Base-by-base conservation (phyloP, 2,797 vertebrate species). In the Trachurus trachurus region DNA sequence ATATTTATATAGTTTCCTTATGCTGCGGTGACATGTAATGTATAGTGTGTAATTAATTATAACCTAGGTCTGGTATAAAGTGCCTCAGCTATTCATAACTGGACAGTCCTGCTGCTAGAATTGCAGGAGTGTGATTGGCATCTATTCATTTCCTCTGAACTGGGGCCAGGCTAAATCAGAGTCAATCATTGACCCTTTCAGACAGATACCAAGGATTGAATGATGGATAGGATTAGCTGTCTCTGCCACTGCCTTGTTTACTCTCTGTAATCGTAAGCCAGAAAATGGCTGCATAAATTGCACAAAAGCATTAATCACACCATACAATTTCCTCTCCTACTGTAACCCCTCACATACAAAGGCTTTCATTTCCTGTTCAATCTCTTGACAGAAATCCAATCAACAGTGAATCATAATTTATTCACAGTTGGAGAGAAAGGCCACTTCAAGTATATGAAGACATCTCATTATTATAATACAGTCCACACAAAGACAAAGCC, bases 171-270 rank as follows among this genome's bases (percentile, higher is more conserved):
- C 83, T 60, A 76, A 92, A 92, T 92, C 87, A 83, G 78, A 92
- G 87, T 92, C 89, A 93, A 93, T 93, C 91, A 93, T 53, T 92
- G 92, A 93, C 91, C 91, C 89, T 91, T 93, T 94, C 91, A 93
- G 67, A 87, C 34, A 57, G 78, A 90, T 78, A 87, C 85, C 84
- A 78, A 79, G 50, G 69, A 69, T 76, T 84, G 85, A 83, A 87
- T 87, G 87, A 86, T 81, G 85, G 77, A 72, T 74, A 80, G 78
- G 77, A 91, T 92, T 82, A 89, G 83, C 78, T 34, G 29, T 69
- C 82, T 52, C 53, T 76, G 56, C 69, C 69, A 68, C 39, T 64
- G 81, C 74, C 84, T 87, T 93, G 88, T 93, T 91, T 92, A 89
- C 73, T 70, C 86, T 74, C 80, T 78, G 81, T 65, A 83, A 83